Conservation (phyloP, 2,113 vertebrate genomes). For the Sardina pilchardus region DNA sequence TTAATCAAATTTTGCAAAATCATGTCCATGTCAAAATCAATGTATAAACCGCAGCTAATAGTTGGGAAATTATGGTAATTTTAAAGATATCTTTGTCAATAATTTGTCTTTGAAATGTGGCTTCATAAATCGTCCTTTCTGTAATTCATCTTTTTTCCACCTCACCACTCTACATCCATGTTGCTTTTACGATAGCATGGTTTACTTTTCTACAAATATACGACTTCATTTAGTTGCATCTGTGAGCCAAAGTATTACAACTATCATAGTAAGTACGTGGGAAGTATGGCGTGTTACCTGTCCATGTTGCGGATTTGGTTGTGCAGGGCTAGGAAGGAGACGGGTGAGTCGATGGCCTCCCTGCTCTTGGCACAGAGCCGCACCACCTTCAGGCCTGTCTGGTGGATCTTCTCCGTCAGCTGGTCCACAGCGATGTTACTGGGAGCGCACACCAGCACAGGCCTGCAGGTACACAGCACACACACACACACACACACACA, state of each 20-base stretch:
- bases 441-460: conserved; percentile 94
- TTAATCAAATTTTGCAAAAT: too few species aligned
- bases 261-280: too few species aligned
- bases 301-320: conserved; percentile 99
- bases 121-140: too few species aligned
- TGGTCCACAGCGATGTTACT: conserved; percentile 98
- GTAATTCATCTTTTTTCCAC: neutral
- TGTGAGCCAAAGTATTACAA: neutral
- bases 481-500: neutral
- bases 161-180: too few species aligned
- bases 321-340: conserved; percentile 95
- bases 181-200: too few species aligned
- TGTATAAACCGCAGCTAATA: too few species aligned
- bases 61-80: too few species aligned
- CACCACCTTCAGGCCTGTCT: conserved; percentile 95
- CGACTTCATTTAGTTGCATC: conserved; percentile 26
- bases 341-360: conserved; percentile 95
- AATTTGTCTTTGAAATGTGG: too few species aligned
- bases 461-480: conserved; percentile 64
- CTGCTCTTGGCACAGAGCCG: conserved; percentile 96
- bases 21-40: too few species aligned
- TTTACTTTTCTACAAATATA: too few species aligned
- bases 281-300: conserved; percentile 83
- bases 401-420: conserved; percentile 97
- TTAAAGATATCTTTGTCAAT: too few species aligned